These are phyloP conservation scores for Hippasteria phrygiana DNA, from an alignment of 53 echinoderm and acorn worm genomes.

Conservation along the genomic window DNA sequence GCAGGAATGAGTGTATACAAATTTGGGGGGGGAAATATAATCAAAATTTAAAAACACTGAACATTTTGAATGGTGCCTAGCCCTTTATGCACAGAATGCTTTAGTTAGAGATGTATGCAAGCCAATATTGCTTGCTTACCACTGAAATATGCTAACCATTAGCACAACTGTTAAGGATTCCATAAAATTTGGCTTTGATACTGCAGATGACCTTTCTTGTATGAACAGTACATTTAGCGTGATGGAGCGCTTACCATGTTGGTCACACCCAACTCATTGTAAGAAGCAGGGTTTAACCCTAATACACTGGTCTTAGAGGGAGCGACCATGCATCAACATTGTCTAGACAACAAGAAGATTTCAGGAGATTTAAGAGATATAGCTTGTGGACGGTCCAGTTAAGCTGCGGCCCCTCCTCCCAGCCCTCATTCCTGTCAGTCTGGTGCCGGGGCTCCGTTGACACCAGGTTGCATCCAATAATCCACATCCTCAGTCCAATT, in stretches of 20 bases:
- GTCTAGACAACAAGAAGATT: slow-evolving; percentile 20
- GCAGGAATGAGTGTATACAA: too few species aligned
- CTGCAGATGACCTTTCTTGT: too few species aligned
- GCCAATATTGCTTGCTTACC: too few species aligned
- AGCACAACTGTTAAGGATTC: too few species aligned
- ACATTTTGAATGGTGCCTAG: too few species aligned
- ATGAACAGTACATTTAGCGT: too few species aligned
- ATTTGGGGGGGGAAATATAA: too few species aligned
- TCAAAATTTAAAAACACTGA: too few species aligned
- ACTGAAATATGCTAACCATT: too few species aligned
- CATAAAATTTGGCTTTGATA: too few species aligned
- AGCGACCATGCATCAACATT: slow-evolving; percentile 6
- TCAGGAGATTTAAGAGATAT: background rate
- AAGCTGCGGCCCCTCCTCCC: background rate
- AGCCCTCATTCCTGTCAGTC: background rate
- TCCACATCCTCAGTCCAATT: slow-evolving; percentile 29
- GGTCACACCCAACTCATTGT: background rate
- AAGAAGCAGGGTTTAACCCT: background rate
- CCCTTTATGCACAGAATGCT: too few species aligned
- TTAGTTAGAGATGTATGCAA: too few species aligned
- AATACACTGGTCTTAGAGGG: background rate
- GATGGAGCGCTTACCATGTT: background rate
- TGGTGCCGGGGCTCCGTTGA: background rate
- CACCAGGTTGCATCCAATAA: slow-evolving; percentile 32
- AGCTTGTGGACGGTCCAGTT: background rate